Evolutionary conservation across 2,113 vertebrate species (phyloP).

Genomic region (Anhinga rufa): DNA sequence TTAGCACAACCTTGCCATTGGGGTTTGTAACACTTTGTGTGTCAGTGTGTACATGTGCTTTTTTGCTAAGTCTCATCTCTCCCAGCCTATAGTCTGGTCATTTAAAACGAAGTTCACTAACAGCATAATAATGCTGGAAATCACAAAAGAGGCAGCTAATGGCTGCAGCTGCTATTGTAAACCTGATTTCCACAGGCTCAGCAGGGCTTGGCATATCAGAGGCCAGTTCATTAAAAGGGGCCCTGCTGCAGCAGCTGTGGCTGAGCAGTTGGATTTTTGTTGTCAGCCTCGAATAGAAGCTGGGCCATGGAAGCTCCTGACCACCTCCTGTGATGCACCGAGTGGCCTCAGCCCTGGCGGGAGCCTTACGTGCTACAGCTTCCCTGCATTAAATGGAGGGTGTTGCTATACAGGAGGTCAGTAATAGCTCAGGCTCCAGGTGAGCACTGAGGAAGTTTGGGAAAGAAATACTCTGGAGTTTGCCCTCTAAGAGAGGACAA

Average conservation of each 20-base stretch:
- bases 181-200: slow-evolving; percentile 65
- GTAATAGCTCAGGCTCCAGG: not conserved
- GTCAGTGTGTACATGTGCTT: not conserved
- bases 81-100: not conserved
- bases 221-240: slow-evolving; percentile 24
- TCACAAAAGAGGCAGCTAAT: slow-evolving; percentile 64
- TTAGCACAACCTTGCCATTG: slow-evolving; percentile 13
- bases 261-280: not conserved
- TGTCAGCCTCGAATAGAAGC: not conserved
- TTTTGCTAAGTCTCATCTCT: slow-evolving; percentile 7
- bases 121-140: slow-evolving; percentile 63
- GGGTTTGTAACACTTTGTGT: slow-evolving; percentile 15
- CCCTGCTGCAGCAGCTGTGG: slow-evolving; percentile 44
- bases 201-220: slow-evolving; percentile 48
- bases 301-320: not conserved
- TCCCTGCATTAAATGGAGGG: not conserved
- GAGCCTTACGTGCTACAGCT: rapidly evolving
- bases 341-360: not conserved
- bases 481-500: not conserved
- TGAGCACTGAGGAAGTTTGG: not conserved
- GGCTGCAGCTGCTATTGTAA: slow-evolving; percentile 59
- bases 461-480: not conserved
- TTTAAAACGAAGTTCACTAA: slow-evolving; percentile 35
- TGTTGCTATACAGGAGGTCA: not conserved
- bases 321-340: rapidly evolving